Base-by-base conservation (phyloP, 2,797 vertebrate species). In the Hapalemur alaotrensis region DNA sequence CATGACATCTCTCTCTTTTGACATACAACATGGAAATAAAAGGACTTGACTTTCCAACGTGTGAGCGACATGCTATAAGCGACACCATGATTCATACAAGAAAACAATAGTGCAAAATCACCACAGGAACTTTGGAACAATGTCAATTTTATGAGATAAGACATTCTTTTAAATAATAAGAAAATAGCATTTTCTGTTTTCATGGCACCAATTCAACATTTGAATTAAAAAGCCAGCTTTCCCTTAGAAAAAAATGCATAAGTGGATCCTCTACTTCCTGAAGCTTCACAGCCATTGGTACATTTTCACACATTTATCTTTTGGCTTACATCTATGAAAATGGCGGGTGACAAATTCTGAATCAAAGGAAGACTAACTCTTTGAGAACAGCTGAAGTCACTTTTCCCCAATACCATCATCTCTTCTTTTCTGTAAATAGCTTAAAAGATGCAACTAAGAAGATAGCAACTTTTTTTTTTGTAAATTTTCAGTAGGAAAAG, bases 81-180 rank as follows among this genome's bases (percentile, higher is more conserved):
- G 98, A 99, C 98, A 97, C 97, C 78, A 97, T 97, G 98, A 95
- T 96, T 93, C 95, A 87, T 97, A 98, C 76, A 81, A 97, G 96
- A 97, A 99, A 99, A 98, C 93, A 97, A 98, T 98, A 99, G 98
- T 99, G 99, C 98, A 99, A 99, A 98, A 97, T 98, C 98, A 99
- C 98, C 97, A 98, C 98, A 96, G 97, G 98, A 98, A 98, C 98
- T 98, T 98, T 97, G 98, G 98, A 97, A 98, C 97, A 92, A 98
- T 96, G 98, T 97, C 10, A 76, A 61, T 98, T 97, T 86, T 94
- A 98, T 98, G 98, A 98, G 96, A 98, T 94, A 97, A 95, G 97
- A 96, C 97, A 98, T 97, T 98, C 0, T 98, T 98, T 98, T 84
- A 98, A 99, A 98, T 98, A 92, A 98, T 98, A 99, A 97, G 98